A percentile compares a stretch with the other conserved stretches of the same genome.
Conservation (phyloP, 2,797 vertebrate genomes). For the Coluber constrictor region DNA sequence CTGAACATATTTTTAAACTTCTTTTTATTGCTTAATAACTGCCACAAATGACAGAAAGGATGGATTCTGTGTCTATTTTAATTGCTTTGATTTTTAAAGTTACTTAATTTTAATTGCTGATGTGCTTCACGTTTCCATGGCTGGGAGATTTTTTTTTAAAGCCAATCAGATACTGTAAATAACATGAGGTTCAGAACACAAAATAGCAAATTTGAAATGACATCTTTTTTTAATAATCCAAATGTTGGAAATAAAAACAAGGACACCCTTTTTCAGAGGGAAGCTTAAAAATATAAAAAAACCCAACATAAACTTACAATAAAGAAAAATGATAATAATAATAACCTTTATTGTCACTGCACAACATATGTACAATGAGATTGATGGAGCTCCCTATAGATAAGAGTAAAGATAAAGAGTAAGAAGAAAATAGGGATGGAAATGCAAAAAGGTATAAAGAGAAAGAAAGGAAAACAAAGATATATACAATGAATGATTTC, state of each 20-base stretch:
- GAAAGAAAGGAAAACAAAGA: background rate
- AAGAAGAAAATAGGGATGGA: background rate
- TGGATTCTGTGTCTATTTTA: background rate
- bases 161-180: background rate
- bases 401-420: background rate
- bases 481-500: background rate
- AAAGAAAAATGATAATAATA: background rate
- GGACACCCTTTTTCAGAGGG: background rate
- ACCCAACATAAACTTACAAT: background rate
- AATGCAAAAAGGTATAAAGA: background rate
- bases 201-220: background rate
- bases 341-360: too few relatives aligned
- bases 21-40: background rate
- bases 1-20: background rate
- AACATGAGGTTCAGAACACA: background rate
- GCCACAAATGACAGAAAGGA: background rate
- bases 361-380: too few relatives aligned
- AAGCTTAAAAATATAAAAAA: background rate
- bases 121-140: background rate
- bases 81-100: background rate
- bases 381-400: too few relatives aligned
- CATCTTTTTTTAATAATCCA: background rate
- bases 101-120: background rate
- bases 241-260: background rate
- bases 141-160: background rate